These are phyloP conservation scores for Ichneumon xanthorius DNA, from an alignment of 2,888 invertebrate genomes.

Conservation along the genomic window DNA sequence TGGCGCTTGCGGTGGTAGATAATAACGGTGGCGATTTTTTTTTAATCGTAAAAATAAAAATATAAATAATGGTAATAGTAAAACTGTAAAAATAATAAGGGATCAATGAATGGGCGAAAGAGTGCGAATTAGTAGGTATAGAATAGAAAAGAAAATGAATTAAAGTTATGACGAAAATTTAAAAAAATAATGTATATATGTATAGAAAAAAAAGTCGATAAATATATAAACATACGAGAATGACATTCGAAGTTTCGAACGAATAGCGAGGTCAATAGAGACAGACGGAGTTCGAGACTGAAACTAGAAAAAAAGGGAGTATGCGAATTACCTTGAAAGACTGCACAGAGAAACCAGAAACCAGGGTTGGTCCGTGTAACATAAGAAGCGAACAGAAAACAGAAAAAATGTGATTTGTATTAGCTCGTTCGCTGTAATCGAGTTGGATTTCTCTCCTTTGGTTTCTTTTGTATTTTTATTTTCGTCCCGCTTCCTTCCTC, in stretches of 20 bases:
- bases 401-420: slow-evolving; percentile 82
- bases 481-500: slow-evolving; percentile 34
- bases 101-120: slow-evolving; percentile 28
- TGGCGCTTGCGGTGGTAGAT: slow-evolving; percentile 51
- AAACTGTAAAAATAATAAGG: slow-evolving; percentile 29
- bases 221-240: slow-evolving; percentile 47
- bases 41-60: slow-evolving; percentile 23
- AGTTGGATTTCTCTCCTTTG: slow-evolving; percentile 44
- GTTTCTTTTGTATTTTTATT: slow-evolving; percentile 40
- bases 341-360: slow-evolving; percentile 84
- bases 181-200: slow-evolving; percentile 21
- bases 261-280: slow-evolving; percentile 36
- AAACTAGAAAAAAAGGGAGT: slow-evolving; percentile 75
- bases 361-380: slow-evolving; percentile 82
- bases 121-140: slow-evolving; percentile 35
- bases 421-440: slow-evolving; percentile 77
- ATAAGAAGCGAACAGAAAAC: slow-evolving; percentile 84
- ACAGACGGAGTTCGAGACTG: slow-evolving; percentile 61
- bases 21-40: slow-evolving; percentile 25
- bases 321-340: slow-evolving; percentile 84
- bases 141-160: slow-evolving; percentile 36
- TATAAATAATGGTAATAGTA: slow-evolving; percentile 7
- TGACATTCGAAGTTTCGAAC: slow-evolving; percentile 32
- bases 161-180: slow-evolving; percentile 19
- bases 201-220: slow-evolving; percentile 38